Evolutionary conservation across 1,140 invertebrate species (phyloP), one percentile per base, ranked within the genome.

Genomic region (Lycorma delicatula): DNA sequence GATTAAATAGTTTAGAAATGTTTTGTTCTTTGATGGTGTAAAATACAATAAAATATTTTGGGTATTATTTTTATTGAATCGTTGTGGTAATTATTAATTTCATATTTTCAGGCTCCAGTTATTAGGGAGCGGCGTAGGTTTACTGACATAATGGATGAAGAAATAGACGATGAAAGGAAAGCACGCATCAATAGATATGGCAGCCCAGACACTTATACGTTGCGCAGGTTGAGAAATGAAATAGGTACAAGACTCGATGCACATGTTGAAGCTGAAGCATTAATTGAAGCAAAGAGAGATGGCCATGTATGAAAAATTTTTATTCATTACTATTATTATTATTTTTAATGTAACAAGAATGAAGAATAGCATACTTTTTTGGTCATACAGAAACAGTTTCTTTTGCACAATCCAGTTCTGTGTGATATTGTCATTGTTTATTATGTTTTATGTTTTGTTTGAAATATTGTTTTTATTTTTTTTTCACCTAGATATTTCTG

Each of bases 121-220:
- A 91, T 96, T 62, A 79, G 89, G 23, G 93, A 96, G 74, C 76
- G 93, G 56, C 82, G 93, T 58, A 82, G 91, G 46, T 95, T 96
- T 69, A 93, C 89, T 6, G 93, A 96, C 67, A 82, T 96, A 1
- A 94, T 95, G 91, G 93, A 96, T 70, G 93, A 96, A 70, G 91
- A 96, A 74, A 93, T 95, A 54, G 89, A 93, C 62, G 91, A 94
- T 70, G 91, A 94, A 71, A 78, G 86, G 18, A 85, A 83, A 64
- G 85, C 82, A 6, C 76, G 88, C 12, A 89, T 91, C 60, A 88
- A 84, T 66, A 79, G 82, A 65, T 91, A 91, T 66, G 84, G 85
- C 38, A 73, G 78, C 13, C 77, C 79, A 3, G 87, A 89, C 58
- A 82, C 76, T 18, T 81, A 78, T 61, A 84, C 82, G 9, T 79